Evolutionary conservation across 2,113 vertebrate species (phyloP).

Genomic region (Aptenodytes forsteri): DNA sequence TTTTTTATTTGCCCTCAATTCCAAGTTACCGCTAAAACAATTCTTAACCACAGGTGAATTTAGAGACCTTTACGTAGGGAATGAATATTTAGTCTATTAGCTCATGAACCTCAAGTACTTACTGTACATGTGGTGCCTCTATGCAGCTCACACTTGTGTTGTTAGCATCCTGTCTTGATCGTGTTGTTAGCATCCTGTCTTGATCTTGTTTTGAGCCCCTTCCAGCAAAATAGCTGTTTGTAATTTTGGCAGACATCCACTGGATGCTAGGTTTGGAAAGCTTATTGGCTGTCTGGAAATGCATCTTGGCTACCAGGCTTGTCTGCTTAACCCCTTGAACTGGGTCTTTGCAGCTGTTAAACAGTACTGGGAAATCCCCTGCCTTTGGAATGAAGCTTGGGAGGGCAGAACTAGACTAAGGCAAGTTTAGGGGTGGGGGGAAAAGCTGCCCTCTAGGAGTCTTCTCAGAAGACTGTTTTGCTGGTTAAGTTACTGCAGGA

Average conservation of each 20-base stretch:
- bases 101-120: background rate
- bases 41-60: background rate
- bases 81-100: background rate
- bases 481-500: background rate
- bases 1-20: background rate
- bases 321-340: background rate
- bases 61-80: background rate
- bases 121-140: background rate
- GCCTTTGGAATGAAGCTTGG: background rate
- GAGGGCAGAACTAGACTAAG: background rate
- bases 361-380: background rate
- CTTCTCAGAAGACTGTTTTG: background rate
- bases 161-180: constrained; percentile 12
- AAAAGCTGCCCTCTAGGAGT: background rate
- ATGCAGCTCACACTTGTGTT: background rate
- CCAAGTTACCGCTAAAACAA: background rate
- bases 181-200: background rate
- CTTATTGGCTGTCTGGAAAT: background rate
- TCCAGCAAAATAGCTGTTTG: background rate
- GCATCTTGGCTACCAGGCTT: background rate
- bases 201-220: background rate
- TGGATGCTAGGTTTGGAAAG: background rate
- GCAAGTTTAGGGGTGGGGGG: background rate
- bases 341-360: background rate
- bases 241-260: background rate